Percentiles rank a stretch among this genome's conserved stretches.
Conservation (phyloP, 2,113 vertebrate species). For the Dermatemys mawii region DNA sequence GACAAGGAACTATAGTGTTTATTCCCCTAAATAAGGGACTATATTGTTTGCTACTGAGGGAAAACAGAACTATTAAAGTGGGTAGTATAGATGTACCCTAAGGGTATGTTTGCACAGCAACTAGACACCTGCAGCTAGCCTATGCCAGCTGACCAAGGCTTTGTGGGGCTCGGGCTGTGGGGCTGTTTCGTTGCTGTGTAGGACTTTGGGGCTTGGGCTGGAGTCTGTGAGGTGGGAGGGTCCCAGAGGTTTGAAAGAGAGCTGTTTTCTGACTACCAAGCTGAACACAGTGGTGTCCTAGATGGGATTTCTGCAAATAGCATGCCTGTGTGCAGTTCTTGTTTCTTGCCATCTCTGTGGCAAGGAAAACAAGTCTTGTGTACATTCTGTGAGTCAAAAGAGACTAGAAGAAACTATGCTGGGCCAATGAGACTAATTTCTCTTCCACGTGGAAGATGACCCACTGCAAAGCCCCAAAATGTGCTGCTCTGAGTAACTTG, state of each 20-base stretch:
- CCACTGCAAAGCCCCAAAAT: not conserved
- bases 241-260: not conserved
- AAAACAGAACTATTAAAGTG: too few relatives aligned
- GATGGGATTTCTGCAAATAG: not conserved
- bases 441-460: not conserved
- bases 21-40: not conserved
- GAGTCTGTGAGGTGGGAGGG: too few relatives aligned
- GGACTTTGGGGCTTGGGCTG: too few relatives aligned
- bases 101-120: too few relatives aligned
- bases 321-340: not conserved
- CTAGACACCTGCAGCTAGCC: too few relatives aligned
- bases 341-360: not conserved
- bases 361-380: not conserved
- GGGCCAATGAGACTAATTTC: not conserved
- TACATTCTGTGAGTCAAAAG: not conserved
- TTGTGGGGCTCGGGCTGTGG: too few relatives aligned
- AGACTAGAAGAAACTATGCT: not conserved
- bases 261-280: not conserved
- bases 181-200: too few relatives aligned
- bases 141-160: too few relatives aligned
- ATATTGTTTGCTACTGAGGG: not conserved
- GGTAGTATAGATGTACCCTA: too few relatives aligned
- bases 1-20: not conserved
- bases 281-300: not conserved
- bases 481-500: not conserved